Conservation (phyloP, 1,140 invertebrate species). For the Drosophila ficusphila region DNA sequence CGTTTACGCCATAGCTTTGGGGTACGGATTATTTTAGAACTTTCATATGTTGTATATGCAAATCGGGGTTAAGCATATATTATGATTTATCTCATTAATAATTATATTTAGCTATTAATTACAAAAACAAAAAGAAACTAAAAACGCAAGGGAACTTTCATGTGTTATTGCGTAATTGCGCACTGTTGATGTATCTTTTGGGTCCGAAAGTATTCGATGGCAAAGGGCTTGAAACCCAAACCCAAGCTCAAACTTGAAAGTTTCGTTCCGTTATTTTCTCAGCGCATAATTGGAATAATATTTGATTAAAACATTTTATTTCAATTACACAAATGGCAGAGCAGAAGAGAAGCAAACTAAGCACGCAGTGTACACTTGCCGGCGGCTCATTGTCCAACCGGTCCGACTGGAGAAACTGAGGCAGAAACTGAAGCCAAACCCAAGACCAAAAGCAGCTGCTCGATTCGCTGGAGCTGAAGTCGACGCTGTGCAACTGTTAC, state of each 20-base stretch:
- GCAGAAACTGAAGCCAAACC: constrained; percentile 10
- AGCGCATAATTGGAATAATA: constrained; percentile 79
- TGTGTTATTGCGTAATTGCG: constrained; percentile 87
- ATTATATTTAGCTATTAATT: no score
- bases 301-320: constrained; percentile 81
- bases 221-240: not conserved
- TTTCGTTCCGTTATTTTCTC: constrained; percentile 64
- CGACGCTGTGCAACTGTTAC: constrained; percentile 29
- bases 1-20: no score
- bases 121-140: no score
- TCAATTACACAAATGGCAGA: constrained; percentile 66
- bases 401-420: constrained; percentile 22
- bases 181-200: not conserved
- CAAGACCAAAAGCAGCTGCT: constrained; percentile 47
- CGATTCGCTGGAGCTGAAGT: constrained; percentile 64
- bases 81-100: no score
- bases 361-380: constrained; percentile 59
- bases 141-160: not conserved
- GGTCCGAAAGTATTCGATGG: not conserved
- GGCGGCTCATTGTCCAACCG: constrained; percentile 52
- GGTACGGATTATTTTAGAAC: no score
- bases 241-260: constrained; percentile 9
- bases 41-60: no score
- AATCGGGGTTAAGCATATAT: no score
- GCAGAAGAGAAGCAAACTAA: constrained; percentile 37